phyloP scores from a whole-genome alignment of 2,888 invertebrate genomes.

The Synergus japonicus region DNA sequence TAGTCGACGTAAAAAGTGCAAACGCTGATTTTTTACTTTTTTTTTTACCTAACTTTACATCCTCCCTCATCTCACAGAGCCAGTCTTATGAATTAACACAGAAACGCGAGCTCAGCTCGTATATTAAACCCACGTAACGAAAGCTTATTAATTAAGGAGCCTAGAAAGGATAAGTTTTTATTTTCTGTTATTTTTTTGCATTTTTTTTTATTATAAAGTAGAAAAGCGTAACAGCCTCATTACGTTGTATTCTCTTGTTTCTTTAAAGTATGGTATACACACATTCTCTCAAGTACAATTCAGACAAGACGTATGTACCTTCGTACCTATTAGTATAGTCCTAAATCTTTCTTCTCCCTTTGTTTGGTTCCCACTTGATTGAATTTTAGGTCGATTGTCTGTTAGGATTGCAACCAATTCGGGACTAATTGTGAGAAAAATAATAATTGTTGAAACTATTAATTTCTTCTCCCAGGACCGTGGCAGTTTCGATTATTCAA shows the following conservation, averaged over 20 bases:
- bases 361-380: background rate
- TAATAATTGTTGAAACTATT: no score
- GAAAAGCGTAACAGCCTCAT: conserved; percentile 23
- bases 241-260: conserved; percentile 28
- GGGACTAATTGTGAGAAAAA: no score
- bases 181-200: conserved; percentile 45
- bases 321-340: conserved; percentile 59
- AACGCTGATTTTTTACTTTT: conserved; percentile 39
- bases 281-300: conserved; percentile 66
- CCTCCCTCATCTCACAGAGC: conserved; percentile 48
- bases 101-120: conserved; percentile 43
- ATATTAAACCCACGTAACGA: conserved; percentile 49
- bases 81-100: conserved; percentile 49
- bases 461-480: background rate
- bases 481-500: background rate
- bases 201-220: conserved; percentile 10
- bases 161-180: conserved; percentile 50
- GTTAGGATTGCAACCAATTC: background rate
- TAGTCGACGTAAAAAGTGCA: conserved; percentile 26
- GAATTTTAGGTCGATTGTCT: background rate
- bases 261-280: conserved; percentile 31
- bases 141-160: conserved; percentile 49
- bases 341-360: conserved; percentile 1
- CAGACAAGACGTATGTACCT: conserved; percentile 65
- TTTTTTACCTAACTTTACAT: conserved; percentile 50